A percentile compares a stretch with the other conserved stretches of the same genome.
phyloP scores from a whole-genome alignment of 2,888 invertebrate genomes.

The Unio delphinus region DNA sequence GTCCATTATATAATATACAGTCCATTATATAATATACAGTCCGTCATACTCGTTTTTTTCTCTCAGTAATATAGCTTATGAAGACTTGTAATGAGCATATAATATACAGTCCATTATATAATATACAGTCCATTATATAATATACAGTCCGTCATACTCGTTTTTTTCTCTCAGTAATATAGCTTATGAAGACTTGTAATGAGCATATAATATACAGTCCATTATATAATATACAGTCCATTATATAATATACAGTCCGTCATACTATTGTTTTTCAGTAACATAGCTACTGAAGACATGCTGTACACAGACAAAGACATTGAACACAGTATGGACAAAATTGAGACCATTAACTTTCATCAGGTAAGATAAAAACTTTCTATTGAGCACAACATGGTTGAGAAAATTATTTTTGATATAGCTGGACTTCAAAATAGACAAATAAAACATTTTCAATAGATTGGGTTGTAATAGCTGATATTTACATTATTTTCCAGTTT shows the following conservation, averaged over 20 bases:
- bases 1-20: no score
- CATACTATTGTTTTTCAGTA: constrained; percentile 75
- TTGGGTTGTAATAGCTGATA: neutral
- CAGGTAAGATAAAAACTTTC: constrained; percentile 41
- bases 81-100: neutral
- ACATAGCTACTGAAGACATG: constrained; percentile 84
- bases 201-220: no score
- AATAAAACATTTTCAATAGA: neutral
- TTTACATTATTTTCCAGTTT: neutral
- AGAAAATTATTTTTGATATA: neutral
- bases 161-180: no score
- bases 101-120: no score
- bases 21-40: no score
- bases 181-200: neutral
- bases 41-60: neutral
- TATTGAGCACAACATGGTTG: neutral
- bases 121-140: no score
- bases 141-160: no score
- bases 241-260: neutral
- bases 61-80: neutral
- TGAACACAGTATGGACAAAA: constrained; percentile 98
- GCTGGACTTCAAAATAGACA: neutral
- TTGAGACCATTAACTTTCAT: constrained; percentile 96
- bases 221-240: no score
- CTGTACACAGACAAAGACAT: constrained; percentile 97